Evolutionary conservation across 2,888 invertebrate species (phyloP).

Genomic region (Drosophila anceps): DNA sequence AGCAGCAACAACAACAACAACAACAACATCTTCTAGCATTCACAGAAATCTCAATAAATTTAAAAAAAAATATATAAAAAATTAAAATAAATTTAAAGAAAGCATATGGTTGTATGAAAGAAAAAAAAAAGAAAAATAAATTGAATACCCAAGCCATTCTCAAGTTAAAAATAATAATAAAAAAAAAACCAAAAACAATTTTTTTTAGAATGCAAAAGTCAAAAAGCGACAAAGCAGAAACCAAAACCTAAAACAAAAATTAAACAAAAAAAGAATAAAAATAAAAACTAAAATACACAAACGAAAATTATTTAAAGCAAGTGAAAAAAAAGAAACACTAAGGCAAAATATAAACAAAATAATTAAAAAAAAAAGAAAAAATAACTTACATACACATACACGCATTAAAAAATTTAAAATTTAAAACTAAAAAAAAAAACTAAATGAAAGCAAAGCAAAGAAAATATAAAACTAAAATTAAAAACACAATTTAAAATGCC

Average conservation of each 20-base stretch:
- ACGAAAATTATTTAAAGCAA: conserved; percentile 16
- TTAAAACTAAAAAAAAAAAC: conserved; percentile 29
- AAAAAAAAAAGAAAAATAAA: conserved; percentile 5
- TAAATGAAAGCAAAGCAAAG: conserved; percentile 30
- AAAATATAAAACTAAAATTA: conserved; percentile 32
- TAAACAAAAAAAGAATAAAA: conserved; percentile 16
- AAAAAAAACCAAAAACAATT: conserved; percentile 13
- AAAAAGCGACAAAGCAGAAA: conserved; percentile 18
- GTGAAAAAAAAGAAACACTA: conserved; percentile 11
- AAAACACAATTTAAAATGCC: conserved; percentile 57
- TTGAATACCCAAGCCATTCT: conserved; percentile 17
- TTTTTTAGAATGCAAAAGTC: conserved; percentile 19
- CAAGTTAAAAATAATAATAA: conserved; percentile 3
- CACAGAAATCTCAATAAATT: conserved; percentile 10
- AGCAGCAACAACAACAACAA: background rate
- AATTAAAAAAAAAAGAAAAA: conserved; percentile 17
- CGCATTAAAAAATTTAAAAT: conserved; percentile 38
- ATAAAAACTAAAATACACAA: conserved; percentile 21
- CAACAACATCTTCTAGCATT: conserved; percentile 10
- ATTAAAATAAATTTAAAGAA: conserved; percentile 37
- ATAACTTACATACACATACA: conserved; percentile 42
- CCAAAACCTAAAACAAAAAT: conserved; percentile 15
- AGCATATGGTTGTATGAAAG: conserved; percentile 60
- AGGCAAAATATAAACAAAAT: conserved; percentile 11
- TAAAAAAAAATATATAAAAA: conserved; percentile 5